phyloP scores from a whole-genome alignment of 2,888 invertebrate genomes.

The Pollenia griseotomentosa region DNA sequence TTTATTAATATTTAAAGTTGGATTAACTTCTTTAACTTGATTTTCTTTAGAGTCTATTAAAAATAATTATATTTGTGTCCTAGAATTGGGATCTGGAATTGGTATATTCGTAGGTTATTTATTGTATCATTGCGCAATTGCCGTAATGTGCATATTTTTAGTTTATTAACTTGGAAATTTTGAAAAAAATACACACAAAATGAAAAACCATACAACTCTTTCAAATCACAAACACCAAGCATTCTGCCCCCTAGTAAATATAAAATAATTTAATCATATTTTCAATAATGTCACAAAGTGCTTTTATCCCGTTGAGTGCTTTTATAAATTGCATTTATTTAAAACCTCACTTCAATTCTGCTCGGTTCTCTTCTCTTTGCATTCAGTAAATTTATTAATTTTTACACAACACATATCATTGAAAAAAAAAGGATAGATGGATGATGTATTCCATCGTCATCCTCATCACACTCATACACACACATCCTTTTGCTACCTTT shows the following conservation, averaged over 20 bases:
- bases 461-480: background rate
- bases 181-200: background rate
- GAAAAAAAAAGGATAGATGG: constrained; percentile 13
- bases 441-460: constrained; percentile 23
- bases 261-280: constrained; percentile 74
- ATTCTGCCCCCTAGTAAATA: background rate
- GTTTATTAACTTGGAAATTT: background rate
- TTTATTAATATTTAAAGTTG: no score
- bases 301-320: constrained; percentile 76
- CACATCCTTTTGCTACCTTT: background rate
- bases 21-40: no score
- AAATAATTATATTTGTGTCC: no score
- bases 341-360: constrained; percentile 68
- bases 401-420: constrained; percentile 35
- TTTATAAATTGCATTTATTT: constrained; percentile 76
- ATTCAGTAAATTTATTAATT: constrained; percentile 50
- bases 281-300: constrained; percentile 74
- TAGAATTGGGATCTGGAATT: no score
- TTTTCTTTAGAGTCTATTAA: no score
- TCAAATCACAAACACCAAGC: background rate
- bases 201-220: background rate
- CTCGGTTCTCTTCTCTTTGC: constrained; percentile 18
- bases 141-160: no score
- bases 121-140: no score
- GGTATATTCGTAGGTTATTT: no score